Base-by-base conservation (phyloP, 2,797 vertebrate species). In the Helicolenus hilgendorfi region DNA sequence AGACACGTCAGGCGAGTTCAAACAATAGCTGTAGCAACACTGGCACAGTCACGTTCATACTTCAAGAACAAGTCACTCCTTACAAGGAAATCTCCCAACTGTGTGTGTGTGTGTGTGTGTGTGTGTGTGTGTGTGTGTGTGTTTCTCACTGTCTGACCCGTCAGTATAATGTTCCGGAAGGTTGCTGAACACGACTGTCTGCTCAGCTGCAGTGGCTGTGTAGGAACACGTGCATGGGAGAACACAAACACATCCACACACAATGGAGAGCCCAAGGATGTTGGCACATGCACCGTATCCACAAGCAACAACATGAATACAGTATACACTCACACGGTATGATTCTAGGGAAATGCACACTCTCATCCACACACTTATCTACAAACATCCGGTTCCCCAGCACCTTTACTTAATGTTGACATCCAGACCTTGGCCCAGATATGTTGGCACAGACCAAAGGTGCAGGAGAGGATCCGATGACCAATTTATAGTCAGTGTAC, bases 131-230 rank as follows among this genome's bases (percentile, higher is more conserved):
- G 69, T 22, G 35, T 45, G 77, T 24, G 53, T 72, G 83, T 76
- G 86, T 93, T 81, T 90, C 67, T 71, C 29, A 3, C 27, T 53
- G 63, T 2, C 33, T 53, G 81, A 88, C 63, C 79, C 4, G 15
- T 41, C 62, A 77, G 63, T 49, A 60, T 29, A 53, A 86, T n/a
- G 79, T 86, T 90, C 75, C 1, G 2, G 67, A 78, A 73, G 72
- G 79, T 45, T 87, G 75, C 65, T 71, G 72, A 89, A 83, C 72
- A 68, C 63, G 79, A 73, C 63, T 80, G 49, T 77, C 60, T 82
- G 70, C 68, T 94, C 84, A 90, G 79, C 88, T 95, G 78, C 86
- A 26, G 24, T 24, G 65, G 36, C 29, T 36, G 29, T 53, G 49
- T 24, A 14, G 41, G 41, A 10, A 83, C 81, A 85, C 63, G 24